Evolutionary conservation across 2,888 invertebrate genomes (phyloP), one percentile per base, ranked within the genome.

Genomic region (Chrysotoxum bicinctum): DNA sequence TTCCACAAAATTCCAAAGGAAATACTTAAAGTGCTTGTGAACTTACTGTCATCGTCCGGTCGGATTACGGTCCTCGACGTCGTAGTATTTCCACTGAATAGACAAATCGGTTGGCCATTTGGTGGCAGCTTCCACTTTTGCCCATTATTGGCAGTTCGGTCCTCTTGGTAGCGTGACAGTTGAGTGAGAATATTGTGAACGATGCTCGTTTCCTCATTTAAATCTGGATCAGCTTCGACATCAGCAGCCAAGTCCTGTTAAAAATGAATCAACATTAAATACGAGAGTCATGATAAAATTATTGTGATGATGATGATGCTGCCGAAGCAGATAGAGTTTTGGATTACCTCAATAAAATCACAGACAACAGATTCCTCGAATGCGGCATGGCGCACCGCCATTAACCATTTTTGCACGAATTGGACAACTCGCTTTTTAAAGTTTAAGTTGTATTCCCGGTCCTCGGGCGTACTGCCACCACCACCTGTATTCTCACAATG

Each of bases 401-500:
- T 93, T 52, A 95, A 94, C 97, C 97, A 97, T 88, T 95, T 94
- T 88, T 95, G 94, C 68, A 96, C 94, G 92, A 97, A 97, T 88
- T 95, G 95, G 56, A 97, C 94, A 14, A 97, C 96, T 83, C 96
- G 94, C 88, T 95, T 93, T 91, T 96, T 96, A 89, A 95, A 95
- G 75, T 94, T 94, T 87, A 95, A 90, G 54, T 95, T 93, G 89
- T 94, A 95, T 88, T 95, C 95, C 81, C 93, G 92, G 90, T 95
- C 95, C 90, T 95, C 92, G 72, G 91, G 93, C 93, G 50, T 93
- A 92, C n/a, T 14, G 9, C 58, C 58, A 21, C 35, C 66, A 23
- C 93, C 92, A 37, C 90, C 91, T 76, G 90, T 90, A 85, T 89
- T 89, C 87, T 91, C 93, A 89, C 93, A 93, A 90, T 93, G 93